phyloP scores from a whole-genome alignment of 1,140 invertebrate genomes.

The Stegodyphus mimosarum region DNA sequence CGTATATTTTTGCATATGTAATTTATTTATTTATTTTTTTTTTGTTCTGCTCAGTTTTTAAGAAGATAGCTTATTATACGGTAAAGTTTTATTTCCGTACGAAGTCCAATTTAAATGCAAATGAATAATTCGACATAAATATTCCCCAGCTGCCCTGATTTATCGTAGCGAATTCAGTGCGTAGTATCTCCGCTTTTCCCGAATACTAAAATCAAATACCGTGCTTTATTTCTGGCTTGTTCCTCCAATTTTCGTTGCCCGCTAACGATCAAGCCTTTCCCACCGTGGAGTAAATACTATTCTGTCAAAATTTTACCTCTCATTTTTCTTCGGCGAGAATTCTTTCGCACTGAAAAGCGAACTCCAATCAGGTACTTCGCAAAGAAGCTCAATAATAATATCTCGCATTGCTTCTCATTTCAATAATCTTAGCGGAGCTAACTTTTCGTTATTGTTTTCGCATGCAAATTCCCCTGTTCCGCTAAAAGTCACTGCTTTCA shows the following conservation, averaged over 20 bases:
- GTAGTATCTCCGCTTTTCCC: neutral
- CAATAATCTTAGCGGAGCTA: constrained; percentile 27
- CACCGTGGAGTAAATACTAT: neutral
- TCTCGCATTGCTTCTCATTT: constrained; percentile 31
- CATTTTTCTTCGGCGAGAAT: neutral
- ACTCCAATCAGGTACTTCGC: neutral
- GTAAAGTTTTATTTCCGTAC: too few relatives aligned
- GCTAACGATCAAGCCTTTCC: neutral
- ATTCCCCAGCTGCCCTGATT: too few relatives aligned
- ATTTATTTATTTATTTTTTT: too few relatives aligned
- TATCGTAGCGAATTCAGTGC: neutral
- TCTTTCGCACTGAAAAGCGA: neutral
- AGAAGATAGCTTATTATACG: too few relatives aligned
- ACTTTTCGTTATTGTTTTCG: constrained; percentile 38
- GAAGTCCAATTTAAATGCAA: too few relatives aligned
- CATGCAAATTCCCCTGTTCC: constrained; percentile 46
- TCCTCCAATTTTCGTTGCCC: neutral
- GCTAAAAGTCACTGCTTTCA: constrained; percentile 31
- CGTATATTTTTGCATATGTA: too few relatives aligned
- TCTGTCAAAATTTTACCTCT: neutral
- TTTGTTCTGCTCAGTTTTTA: too few relatives aligned
- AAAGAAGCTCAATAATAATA: neutral
- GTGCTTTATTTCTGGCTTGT: neutral
- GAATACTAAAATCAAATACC: neutral
- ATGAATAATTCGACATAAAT: too few relatives aligned